Evolutionary conservation across 92 coral and sea anemone species (phyloP), one percentile per base, ranked within the genome.

Genomic region (Porites rus): DNA sequence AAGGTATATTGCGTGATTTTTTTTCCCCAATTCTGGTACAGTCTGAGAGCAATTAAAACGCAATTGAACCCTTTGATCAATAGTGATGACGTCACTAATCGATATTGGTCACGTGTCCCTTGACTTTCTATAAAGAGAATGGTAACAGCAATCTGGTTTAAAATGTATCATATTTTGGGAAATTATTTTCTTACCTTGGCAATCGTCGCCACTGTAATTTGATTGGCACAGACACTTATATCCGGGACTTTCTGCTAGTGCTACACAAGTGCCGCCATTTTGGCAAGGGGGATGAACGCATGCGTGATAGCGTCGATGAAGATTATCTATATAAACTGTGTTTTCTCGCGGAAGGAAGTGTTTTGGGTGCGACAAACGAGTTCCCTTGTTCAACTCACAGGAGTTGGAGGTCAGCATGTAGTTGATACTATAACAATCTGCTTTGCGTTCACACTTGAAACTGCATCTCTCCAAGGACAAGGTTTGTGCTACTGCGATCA

Each of bases 371-470:
- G 94, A 79, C 67, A 77, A 87, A 12, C 94, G 83, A 50, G 96
- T 90, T 19, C 75, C 83, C 70, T 89, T 91, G 75, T 91, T 93
- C 18, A 93, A 87, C 86, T 93, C 96, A 59, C 96, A 93, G 2
- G 86, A 71, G 6, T 83, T 86, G 7, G 83, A 80, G 65, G 77
- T 46, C 65, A 89, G 74, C 68, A 59, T 60, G 87, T 90, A 93
- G 86, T 90, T 93, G 14, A 90, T 81, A 69, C 96, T 93, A 67
- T 77, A 93, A 63, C 96, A 93, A 65, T 84, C 75, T 16, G 91
- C 91, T 24, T 93, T 86, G 21, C 52, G 50, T 51, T 93, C 96
- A 50, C 96, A 93, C 7, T 85, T 67, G 3, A 61, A 20, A 14
- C 75, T 53, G 64, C 96, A 93, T 75, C 84, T 93, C 6, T 38